Base-by-base conservation (phyloP, 2,888 invertebrate species). In the Heliothis peltigera region DNA sequence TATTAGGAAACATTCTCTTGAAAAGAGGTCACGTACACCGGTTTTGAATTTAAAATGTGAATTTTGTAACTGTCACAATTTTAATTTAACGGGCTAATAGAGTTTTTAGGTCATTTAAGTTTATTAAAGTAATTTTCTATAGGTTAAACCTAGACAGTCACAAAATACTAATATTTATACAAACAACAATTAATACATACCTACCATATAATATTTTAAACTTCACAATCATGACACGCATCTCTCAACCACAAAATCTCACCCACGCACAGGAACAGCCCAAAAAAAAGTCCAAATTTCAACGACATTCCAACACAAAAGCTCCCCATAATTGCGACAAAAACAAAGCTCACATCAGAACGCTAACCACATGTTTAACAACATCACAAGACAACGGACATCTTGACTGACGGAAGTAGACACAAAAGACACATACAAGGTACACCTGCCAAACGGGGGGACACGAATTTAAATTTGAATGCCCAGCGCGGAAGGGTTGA, bases 401-500 rank as follows among this genome's bases (percentile, higher is more conserved):
- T 82, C 86, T 84, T 79, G 79, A 82, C 79, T 79, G 88, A 84
- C 90, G 92, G 92, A 91, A 93, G 89, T 88, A 84, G 87, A 87
- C 89, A 91, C 87, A 92, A 91, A 89, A 32, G 77, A 72, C 72
- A 57, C 6, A 25, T 6, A 32, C 32, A 32, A 73, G 79, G 83
- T 91, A 86, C 92, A 91, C 90, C 92, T 92, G 92, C 92, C 86
- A 75, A 80, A 70, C 75, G 54, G 80, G 89, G 91, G 89, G 92
- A 91, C 91, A 90, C 55, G 70, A 77, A 80, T 94, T 93, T 92
- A 87, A 94, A 94, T 94, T 86, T 92, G 91, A 94, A 91, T 91
- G 78, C 83, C 75, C 73, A 64, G 82, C 67, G 72, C 84, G 82
- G 88, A 92, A 93, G 92, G 93, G 91, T 89, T 89, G 72, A 87